Evolutionary conservation across 2,888 invertebrate genomes (phyloP).

Genomic region (Sycophila texana): DNA sequence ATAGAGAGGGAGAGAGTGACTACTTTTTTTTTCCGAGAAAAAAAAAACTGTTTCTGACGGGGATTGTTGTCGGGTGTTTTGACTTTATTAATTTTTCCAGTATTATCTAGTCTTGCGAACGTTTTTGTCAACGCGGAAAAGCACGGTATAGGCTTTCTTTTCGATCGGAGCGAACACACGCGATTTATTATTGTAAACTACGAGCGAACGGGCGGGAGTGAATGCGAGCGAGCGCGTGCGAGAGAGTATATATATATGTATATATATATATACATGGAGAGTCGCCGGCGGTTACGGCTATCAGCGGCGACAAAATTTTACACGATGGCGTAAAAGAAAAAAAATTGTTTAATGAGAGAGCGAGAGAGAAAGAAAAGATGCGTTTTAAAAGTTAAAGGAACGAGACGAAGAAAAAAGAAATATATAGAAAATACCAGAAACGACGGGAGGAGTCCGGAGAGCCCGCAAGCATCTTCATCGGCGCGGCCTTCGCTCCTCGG

Average conservation of each 20-base stretch:
- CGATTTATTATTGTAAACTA: constrained; percentile 35
- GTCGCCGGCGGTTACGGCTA: no score
- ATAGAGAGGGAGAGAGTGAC: constrained; percentile 51
- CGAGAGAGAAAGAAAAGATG: background rate
- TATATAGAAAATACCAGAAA: constrained; percentile 16
- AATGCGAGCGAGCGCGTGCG: constrained; percentile 10
- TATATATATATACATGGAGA: background rate
- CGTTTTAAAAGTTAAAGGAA: background rate
- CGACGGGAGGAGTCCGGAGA: background rate
- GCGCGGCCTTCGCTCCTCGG: no score
- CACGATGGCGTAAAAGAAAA: constrained; percentile 1
- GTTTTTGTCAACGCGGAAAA: constrained; percentile 64
- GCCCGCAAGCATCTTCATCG: background rate
- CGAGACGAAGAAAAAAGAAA: background rate
- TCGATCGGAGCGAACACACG: constrained; percentile 55
- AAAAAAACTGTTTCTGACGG: constrained; percentile 46
- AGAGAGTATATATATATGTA: background rate
- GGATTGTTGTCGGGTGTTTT: constrained; percentile 65
- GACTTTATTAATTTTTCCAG: constrained; percentile 74
- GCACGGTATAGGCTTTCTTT: constrained; percentile 60
- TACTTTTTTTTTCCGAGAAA: constrained; percentile 29
- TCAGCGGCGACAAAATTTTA: no score
- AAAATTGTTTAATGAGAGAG: background rate
- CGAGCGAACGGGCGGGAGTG: constrained; percentile 9
- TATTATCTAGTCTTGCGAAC: constrained; percentile 75